Evolutionary conservation across 2,797 vertebrate genomes (phyloP), one percentile per base, ranked within the genome.

Genomic region (Pterois miles): DNA sequence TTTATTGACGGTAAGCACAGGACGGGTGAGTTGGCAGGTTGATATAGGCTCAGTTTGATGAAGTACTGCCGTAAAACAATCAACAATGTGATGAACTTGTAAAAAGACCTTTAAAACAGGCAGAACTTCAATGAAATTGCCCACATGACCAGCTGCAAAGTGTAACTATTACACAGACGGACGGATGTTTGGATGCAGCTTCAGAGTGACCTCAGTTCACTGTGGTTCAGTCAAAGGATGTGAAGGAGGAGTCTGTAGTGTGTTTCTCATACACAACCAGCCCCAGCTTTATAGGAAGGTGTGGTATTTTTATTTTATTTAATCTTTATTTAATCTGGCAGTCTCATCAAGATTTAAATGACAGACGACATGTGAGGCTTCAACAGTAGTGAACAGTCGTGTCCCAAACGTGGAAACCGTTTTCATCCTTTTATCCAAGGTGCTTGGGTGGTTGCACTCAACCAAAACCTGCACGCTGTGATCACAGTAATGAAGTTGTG

Each of bases 121-220:
- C 13, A 31, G 56, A 29, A 40, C 34, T 71, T 12, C 3, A 43
- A 31, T 43, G 0, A 33, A 27, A 4, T 23, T 64, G 13, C 20
- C 8, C 22, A 18, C 60, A 34, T 36, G 43, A 23, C 5, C 29
- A 8, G 33, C 4, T 58, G 9, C 29, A 33, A 74, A 70, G 46
- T 40, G 43, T 9, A 62, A 7, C 29, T 54, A 29, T 33, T 20
- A 33, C 25, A 46, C 16, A 22, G 20, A 60, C 20, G 4, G 2
- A 5, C 31, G 56, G n/a, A n/a, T 6, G 3, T 70, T 70, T 48
- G 57, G 66, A 71, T 36, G 59, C 73, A 59, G 72, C 59, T 68
- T 71, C 66, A 77, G 57, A 38, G 72, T 79, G 81, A 83, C 65
- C 66, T 80, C 68, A 78, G 70, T 33, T 83, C 75, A 81, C 66